These are phyloP conservation scores for Tinea pellionella DNA, from an alignment of 2,888 invertebrate species.

Conservation along the genomic window DNA sequence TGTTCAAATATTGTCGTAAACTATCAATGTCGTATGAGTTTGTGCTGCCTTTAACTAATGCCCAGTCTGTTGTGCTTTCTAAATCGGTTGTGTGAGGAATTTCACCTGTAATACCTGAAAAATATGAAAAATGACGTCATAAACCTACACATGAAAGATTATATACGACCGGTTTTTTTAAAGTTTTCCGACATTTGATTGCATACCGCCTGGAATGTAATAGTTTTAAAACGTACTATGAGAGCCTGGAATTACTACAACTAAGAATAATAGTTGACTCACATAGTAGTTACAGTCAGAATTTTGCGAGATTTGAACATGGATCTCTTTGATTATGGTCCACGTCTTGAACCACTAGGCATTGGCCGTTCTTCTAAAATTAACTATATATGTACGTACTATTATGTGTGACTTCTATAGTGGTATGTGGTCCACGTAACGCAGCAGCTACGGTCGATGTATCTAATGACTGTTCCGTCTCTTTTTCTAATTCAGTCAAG, in stretches of 20 bases:
- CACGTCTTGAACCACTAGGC: no score
- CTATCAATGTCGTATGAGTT: slow-evolving; percentile 27
- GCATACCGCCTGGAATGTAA: no score
- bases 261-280: no score
- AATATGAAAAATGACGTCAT: neutral
- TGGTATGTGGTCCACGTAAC: neutral
- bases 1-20: neutral
- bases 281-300: no score
- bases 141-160: neutral
- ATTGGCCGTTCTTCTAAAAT: no score
- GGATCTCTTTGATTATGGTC: no score
- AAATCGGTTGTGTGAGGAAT: slow-evolving; percentile 31
- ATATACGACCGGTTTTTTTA: no score
- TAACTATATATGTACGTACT: slow-evolving; percentile 34
- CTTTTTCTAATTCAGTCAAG: slow-evolving; percentile 40
- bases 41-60: slow-evolving; percentile 32
- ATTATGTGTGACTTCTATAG: slow-evolving; percentile 39
- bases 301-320: no score
- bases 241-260: no score
- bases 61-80: slow-evolving; percentile 41
- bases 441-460: slow-evolving; percentile 49
- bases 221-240: no score
- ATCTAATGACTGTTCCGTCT: slow-evolving; percentile 44
- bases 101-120: slow-evolving; percentile 41
- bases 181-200: no score